Base-by-base conservation (phyloP, 2,797 vertebrate genomes). In the Prunella strophiata region DNA sequence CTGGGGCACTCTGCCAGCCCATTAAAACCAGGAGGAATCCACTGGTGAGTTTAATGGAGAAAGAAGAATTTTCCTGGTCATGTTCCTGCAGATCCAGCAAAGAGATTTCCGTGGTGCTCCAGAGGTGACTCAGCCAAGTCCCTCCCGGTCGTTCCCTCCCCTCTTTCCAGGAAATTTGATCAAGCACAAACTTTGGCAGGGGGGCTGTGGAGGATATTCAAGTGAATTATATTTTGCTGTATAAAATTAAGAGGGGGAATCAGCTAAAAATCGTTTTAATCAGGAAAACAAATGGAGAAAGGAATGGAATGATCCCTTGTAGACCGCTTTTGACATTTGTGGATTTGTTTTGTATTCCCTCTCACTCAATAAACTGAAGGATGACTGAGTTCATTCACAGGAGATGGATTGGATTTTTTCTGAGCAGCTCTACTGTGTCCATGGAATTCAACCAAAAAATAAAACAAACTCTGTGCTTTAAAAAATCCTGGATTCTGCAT, bases 341-440 rank as follows among this genome's bases (percentile, higher is more conserved):
- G 91, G 79, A 84, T 93, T 95, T 93, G 94, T 85, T 95, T 85
- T 90, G 73, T 62, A 70, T 85, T 94, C 93, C 93, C 78, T 85
- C 91, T 94, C 84, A 73, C 67, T 94, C 93, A 68, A 85, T 94
- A 94, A 87, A 38, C 88, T 34, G 52, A 74, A 83, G 91, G 95
- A 94, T 89, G 94, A 62, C 95, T 61, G 96, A 96, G 86, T 77
- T 97, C 90, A 93, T 93, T 92, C 90, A 74, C 95, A 94, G 71
- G 74, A 96, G 94, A 94, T 65, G 91, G 86, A 94, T 71, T 95
- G 94, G 25, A 62, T 96, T 96, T 95, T 87, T 84, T 81, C 34
- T 65, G 54, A 72, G 66, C 89, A 58, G 90, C 63, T 82, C 82
- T 26, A 68, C 16, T 20, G 27, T 83, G 89, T 54, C 94, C 85